Base-by-base conservation (phyloP, 1,140 invertebrate species). In the Pinna nobilis region DNA sequence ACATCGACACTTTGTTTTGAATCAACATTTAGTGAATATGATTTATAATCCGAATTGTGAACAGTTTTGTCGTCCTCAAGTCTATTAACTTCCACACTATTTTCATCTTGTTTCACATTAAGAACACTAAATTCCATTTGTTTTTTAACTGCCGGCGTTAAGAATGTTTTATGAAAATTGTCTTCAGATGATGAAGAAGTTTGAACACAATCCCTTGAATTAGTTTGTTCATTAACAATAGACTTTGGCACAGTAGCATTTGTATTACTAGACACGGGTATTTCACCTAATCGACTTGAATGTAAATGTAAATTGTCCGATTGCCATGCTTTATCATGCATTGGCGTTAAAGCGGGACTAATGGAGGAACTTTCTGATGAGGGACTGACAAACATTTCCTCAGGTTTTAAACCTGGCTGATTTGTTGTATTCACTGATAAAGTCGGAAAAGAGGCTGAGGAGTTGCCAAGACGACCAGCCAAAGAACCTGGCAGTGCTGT, bases 401-500 rank as follows among this genome's bases (percentile, higher is more conserved):
- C 69, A 53, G 25, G 35, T 64, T 53, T 71, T 23, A 69, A 47
- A 61, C 28, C 65, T 41, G 72, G 65, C 30, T 49, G 51, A 63
- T 60, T 74, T 47, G 71, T 63, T 47, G 76, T 78, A 70, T 74
- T 81, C 1, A 77, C 69, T 9, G 76, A 72, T 30, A 81, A 65
- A 25, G 79, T 78, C 41, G 76, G 79, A 64, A 78, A 78, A 28
- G 79, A 76, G 18, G 73, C 70, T 59, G 74, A 74, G 57, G 55
- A 61, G 28, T 73, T 72, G 11, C 79, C 79, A 23, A 81, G 44
- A 49, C 79, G 55, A 25, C 74, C 79, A 18, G 77, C 57, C 30
- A 81, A 35, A 13, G 79, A 81, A 32, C 76, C 76, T 25, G 79
- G 79, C 25, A 81, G 44, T 23, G 79, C 78, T 25, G 77, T 59